Evolutionary conservation across 2,113 vertebrate species (phyloP).

Genomic region (Dromiciops gliroides): DNA sequence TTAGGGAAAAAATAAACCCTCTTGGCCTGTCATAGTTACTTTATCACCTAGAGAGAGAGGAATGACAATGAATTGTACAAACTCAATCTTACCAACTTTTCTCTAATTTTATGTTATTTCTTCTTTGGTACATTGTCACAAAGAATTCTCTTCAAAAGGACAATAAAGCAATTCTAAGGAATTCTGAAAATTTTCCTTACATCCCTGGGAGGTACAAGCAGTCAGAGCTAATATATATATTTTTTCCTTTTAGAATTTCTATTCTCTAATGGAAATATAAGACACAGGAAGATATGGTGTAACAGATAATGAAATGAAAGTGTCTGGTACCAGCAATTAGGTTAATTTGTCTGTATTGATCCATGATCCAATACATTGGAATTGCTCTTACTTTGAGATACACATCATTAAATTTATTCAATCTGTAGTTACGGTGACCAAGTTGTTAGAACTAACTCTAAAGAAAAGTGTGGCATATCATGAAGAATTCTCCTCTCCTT

Average conservation of each 20-base stretch:
- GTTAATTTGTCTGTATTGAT: not conserved
- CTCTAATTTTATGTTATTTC: not conserved
- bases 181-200: not conserved
- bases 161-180: not conserved
- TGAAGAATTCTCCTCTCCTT: not conserved
- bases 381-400: not conserved
- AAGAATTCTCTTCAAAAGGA: not conserved
- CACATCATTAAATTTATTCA: not conserved
- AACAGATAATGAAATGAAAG: not conserved
- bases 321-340: not conserved
- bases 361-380: not conserved
- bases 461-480: not conserved
- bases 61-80: not conserved
- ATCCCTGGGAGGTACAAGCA: not conserved
- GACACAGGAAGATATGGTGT: not conserved
- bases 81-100: not conserved
- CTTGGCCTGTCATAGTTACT: not conserved
- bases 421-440: not conserved
- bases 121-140: not conserved
- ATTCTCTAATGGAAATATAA: not conserved
- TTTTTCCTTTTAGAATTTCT: not conserved
- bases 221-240: not conserved
- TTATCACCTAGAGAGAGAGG: not conserved
- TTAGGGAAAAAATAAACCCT: too few relatives aligned
- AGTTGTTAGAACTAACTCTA: not conserved